A percentile compares a stretch with the other conserved stretches of the same genome.
phyloP scores from a whole-genome alignment of 2,888 invertebrate genomes.

The Timandra comae region DNA sequence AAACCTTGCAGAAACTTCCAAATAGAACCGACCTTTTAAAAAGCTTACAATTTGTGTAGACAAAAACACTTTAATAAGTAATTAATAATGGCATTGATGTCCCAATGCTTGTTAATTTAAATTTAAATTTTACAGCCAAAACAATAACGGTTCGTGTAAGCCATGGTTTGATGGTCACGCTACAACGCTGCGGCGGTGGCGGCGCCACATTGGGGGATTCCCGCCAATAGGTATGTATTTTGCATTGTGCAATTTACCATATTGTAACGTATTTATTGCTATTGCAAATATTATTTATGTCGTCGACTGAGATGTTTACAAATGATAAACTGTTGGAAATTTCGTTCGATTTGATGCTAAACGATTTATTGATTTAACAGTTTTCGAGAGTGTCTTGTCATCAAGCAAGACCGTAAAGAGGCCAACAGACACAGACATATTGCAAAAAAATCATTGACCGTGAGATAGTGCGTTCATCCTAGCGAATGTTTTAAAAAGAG shows the following conservation, averaged over 20 bases:
- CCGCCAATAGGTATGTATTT: constrained; percentile 33
- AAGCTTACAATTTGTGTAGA: too few species aligned
- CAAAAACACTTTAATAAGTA: neutral
- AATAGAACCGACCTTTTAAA: too few species aligned
- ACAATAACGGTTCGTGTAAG: constrained; percentile 48
- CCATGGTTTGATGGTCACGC: constrained; percentile 51
- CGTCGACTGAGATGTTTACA: constrained; percentile 4
- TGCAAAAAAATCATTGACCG: too few species aligned
- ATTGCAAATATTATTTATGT: constrained; percentile 21
- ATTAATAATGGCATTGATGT: constrained; percentile 25
- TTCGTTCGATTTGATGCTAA: too few species aligned
- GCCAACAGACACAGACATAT: too few species aligned
- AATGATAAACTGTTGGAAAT: constrained; percentile 6
- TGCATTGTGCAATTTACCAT: constrained; percentile 41
- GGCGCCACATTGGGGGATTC: constrained; percentile 39
- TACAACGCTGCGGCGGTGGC: constrained; percentile 27
- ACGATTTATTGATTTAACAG: too few species aligned
- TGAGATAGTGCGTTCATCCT: too few species aligned
- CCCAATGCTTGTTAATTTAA: constrained; percentile 38
- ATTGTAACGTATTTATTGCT: constrained; percentile 24
- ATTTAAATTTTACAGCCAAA: constrained; percentile 48
- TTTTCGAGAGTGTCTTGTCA: too few species aligned
- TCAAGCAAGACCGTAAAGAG: too few species aligned
- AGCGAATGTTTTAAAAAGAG: constrained; percentile 22
- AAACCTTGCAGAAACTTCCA: too few species aligned